Conservation (phyloP, 2,797 vertebrate genomes). For the Notolepis coatsorum region DNA sequence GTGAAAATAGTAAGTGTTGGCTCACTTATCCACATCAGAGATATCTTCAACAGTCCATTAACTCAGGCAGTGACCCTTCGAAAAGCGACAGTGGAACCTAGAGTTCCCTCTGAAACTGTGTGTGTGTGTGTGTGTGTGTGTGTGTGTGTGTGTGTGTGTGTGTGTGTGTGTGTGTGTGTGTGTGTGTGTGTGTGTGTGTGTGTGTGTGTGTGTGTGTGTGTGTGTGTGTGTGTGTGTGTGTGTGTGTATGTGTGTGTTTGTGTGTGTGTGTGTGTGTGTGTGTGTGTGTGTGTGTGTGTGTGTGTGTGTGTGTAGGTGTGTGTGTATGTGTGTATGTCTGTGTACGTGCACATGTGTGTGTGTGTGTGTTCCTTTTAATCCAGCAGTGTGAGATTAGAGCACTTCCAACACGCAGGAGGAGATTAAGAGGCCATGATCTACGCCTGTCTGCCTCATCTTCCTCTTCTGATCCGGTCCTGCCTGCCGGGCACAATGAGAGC, state of each 20-base stretch:
- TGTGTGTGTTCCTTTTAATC: constrained; percentile 42
- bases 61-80: constrained; percentile 67
- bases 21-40: constrained; percentile 62
- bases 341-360: constrained; percentile 15
- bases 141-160: not conserved
- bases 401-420: constrained; percentile 60
- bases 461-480: constrained; percentile 33
- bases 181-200: not conserved
- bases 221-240: not conserved
- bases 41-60: constrained; percentile 72
- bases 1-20: constrained; percentile 48
- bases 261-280: constrained; percentile 19
- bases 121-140: not conserved
- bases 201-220: not conserved
- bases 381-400: constrained; percentile 64
- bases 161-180: not conserved
- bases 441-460: constrained; percentile 55
- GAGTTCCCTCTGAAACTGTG: constrained; percentile 10
- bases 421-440: constrained; percentile 70
- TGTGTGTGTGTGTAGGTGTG: no score
- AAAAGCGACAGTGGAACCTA: constrained; percentile 44
- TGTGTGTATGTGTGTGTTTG: constrained; percentile 12
- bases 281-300: not conserved
- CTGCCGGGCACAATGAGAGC: constrained; percentile 42
- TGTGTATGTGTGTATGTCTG: not conserved